These are phyloP conservation scores for Paradoxurus hermaphroditus DNA, from an alignment of 2,113 vertebrate genomes.

Conservation along the genomic window DNA sequence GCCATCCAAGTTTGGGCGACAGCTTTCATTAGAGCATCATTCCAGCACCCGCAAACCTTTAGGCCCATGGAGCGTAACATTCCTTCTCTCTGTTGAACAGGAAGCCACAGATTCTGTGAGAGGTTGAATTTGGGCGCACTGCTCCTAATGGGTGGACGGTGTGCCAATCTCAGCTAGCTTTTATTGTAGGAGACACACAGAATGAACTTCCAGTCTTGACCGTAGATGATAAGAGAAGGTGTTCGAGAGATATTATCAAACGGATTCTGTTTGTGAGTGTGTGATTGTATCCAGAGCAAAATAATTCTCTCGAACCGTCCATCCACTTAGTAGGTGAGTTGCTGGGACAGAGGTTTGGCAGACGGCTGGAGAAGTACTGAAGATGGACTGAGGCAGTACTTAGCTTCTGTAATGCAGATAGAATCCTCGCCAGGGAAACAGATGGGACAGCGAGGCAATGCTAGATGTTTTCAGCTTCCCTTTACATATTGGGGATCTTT, in stretches of 20 bases:
- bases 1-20: rapidly evolving
- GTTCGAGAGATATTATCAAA: neutral
- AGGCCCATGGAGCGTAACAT: rapidly evolving
- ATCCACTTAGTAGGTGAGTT: too few relatives aligned
- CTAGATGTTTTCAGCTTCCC: too few relatives aligned
- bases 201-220: neutral
- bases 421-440: neutral
- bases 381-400: neutral
- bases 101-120: neutral
- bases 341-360: too few relatives aligned
- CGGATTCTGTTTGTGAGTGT: neutral
- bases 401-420: neutral
- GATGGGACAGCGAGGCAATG: neutral
- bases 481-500: too few relatives aligned
- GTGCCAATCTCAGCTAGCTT: rapidly evolving
- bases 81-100: rapidly evolving
- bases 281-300: neutral
- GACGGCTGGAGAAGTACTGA: neutral
- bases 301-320: neutral
- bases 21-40: neutral
- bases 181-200: too few relatives aligned
- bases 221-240: neutral
- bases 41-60: rapidly evolving
- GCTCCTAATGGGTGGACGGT: rapidly evolving
- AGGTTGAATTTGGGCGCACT: neutral